Base-by-base conservation (phyloP, 2,113 vertebrate species). In the Baryphthengus martii region DNA sequence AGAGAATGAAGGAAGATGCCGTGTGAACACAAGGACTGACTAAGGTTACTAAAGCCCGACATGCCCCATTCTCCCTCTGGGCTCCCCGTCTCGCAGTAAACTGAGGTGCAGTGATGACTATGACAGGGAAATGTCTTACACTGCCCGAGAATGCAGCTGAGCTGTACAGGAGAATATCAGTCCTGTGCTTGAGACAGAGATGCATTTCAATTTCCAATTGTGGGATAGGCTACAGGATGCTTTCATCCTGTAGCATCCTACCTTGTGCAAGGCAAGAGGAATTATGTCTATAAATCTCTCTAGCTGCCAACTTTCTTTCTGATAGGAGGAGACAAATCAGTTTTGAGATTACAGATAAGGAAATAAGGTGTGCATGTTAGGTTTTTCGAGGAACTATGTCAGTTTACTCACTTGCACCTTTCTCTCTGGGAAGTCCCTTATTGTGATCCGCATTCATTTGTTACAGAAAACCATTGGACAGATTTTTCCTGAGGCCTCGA, bases 401-500 rank as follows among this genome's bases (percentile, higher is more conserved):
- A 62, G 50, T 95, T 85, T 58, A 33, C 61, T 71, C 71, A 28
- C 55, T 87, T 85, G 61, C 13, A 52, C 33, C 66, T 50, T 88
- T 73, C n/a, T 86, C 55, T 45, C 55, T 56, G 52, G 93, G 45
- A 39, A 75, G 62, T 9, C 71, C 50, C 55, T 75, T 26, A 3
- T 4, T 72, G 58, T 1, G 5, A 40, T 79, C 67, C 82, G 66
- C 24, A 18, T 85, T 73, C 25, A 31, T 63, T 63, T 80, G n/a
- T 58, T 67, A 37, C 17, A 28, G 49, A 55, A 88, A n/a, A 70
- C 33, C 55, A 10, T 25, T n/a, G 87, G 87, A 28, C 55, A 47
- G 79, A 29, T 71, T 93, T 93, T 85, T 92, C 89, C 44, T 56
- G 65, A 85, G 88, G 66, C 66, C 65, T 70, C 90, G 83, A 62